Conservation (phyloP, 2,113 vertebrate species). For the Prionailurus viverrinus region DNA sequence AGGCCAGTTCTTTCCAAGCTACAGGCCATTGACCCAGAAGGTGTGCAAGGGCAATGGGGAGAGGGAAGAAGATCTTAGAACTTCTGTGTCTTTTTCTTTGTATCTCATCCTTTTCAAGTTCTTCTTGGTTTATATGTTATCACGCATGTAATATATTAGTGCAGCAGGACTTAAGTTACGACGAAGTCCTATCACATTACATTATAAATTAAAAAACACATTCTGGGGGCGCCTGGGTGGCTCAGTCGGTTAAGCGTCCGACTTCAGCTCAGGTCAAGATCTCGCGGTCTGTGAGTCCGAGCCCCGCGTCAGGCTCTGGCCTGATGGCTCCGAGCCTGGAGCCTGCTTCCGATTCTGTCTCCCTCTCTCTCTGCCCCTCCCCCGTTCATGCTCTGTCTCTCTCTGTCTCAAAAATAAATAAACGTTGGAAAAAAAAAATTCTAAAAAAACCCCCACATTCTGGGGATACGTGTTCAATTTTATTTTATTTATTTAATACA, state of each 20-base stretch:
- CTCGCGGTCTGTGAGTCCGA: no score
- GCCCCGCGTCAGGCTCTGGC: no score
- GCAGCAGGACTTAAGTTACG: constrained; percentile 16
- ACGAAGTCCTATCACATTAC: not conserved
- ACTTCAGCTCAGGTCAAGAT: no score
- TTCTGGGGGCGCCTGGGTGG: not conserved
- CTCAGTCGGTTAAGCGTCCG: no score
- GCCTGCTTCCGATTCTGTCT: no score
- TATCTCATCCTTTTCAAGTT: constrained; percentile 1
- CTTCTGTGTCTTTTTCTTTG: not conserved
- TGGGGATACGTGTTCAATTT: not conserved
- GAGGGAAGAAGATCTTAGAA: not conserved
- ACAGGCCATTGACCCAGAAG: not conserved
- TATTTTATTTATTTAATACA: not conserved
- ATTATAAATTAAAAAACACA: not conserved
- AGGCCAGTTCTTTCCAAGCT: not conserved
- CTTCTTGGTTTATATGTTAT: constrained; percentile 6
- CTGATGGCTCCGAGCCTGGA: no score
- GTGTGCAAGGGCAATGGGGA: not conserved
- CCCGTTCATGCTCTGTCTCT: no score
- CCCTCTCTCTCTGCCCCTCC: no score
- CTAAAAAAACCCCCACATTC: not conserved
- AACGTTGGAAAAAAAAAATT: not conserved
- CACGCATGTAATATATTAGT: not conserved
- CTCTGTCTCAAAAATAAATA: no score